phyloP scores from a whole-genome alignment of 2,888 invertebrate species.

The Sphaerophoria taeniata region DNA sequence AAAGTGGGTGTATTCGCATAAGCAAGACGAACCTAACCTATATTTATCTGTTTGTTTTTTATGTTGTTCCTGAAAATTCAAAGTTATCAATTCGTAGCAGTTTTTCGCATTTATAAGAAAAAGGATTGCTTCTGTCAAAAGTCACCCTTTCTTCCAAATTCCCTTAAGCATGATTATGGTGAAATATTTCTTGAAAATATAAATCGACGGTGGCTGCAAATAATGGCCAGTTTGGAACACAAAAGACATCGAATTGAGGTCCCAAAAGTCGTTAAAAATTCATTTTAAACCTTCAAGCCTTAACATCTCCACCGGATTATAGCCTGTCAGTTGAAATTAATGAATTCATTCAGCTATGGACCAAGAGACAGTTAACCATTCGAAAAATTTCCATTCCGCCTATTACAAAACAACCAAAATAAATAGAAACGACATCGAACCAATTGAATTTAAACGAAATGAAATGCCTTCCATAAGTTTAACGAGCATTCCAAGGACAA shows the following conservation, averaged over 20 bases:
- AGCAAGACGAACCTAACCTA: conserved; percentile 15
- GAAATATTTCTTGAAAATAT: neutral
- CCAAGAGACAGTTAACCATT: neutral
- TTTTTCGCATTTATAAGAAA: neutral
- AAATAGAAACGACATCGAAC: neutral
- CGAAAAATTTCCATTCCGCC: neutral
- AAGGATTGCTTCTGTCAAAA: conserved; percentile 13
- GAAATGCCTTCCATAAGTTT: conserved; percentile 4
- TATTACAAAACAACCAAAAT: neutral
- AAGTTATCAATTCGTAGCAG: neutral
- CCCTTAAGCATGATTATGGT: neutral
- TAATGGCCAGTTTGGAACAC: conserved; percentile 1
- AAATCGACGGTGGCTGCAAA: conserved; percentile 5
- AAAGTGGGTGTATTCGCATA: neutral
- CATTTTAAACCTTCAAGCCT: conserved; percentile 1
- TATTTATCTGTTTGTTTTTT: neutral
- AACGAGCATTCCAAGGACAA: conserved; percentile 1
- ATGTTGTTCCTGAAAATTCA: neutral
- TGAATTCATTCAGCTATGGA: conserved; percentile 15
- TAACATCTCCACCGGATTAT: conserved; percentile 2
- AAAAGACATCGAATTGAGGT: neutral
- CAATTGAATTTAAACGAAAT: conserved; percentile 14
- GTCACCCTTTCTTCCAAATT: neutral
- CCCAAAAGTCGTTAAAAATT: neutral
- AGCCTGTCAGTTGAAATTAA: conserved; percentile 21